Conservation (phyloP, 2,888 invertebrate genomes). For the Neocrepidodera transversa region DNA sequence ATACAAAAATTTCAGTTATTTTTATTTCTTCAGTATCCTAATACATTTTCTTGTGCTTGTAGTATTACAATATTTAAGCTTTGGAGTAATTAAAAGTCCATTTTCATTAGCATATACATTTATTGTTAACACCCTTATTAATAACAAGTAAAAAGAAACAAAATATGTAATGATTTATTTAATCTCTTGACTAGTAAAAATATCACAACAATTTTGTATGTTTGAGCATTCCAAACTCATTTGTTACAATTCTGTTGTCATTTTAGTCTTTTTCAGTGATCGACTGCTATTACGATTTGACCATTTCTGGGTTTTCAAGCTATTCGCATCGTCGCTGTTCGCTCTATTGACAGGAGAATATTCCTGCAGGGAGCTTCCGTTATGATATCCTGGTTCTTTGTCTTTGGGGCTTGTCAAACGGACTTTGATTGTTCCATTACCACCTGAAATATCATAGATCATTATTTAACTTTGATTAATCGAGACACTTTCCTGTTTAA, state of each 20-base stretch:
- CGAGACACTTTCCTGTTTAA: background rate
- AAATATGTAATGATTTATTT: background rate
- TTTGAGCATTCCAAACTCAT: background rate
- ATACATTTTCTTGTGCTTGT: too few species aligned
- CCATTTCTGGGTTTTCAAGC: conserved; percentile 25
- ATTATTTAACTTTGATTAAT: background rate
- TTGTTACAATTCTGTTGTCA: conserved; percentile 23
- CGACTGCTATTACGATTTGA: conserved; percentile 27
- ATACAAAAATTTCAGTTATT: too few species aligned
- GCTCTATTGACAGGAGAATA: conserved; percentile 4
- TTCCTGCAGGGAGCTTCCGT: conserved; percentile 13
- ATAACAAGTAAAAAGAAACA: background rate
- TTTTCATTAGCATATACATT: too few species aligned
- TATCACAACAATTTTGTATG: conserved; percentile 21
- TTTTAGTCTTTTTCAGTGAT: conserved; percentile 18
- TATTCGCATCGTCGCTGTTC: conserved; percentile 15
- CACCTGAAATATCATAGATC: conserved; percentile 25
- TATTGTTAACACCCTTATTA: conserved; percentile 9
- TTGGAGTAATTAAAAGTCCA: too few species aligned
- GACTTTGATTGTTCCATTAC: conserved; percentile 35
- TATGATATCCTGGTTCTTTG: conserved; percentile 4
- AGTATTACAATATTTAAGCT: too few species aligned
- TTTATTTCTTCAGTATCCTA: too few species aligned
- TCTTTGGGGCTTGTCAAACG: conserved; percentile 22
- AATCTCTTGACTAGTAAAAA: conserved; percentile 15